Base-by-base conservation (phyloP, 2,888 invertebrate species). In the Teinopalpus imperialis region DNA sequence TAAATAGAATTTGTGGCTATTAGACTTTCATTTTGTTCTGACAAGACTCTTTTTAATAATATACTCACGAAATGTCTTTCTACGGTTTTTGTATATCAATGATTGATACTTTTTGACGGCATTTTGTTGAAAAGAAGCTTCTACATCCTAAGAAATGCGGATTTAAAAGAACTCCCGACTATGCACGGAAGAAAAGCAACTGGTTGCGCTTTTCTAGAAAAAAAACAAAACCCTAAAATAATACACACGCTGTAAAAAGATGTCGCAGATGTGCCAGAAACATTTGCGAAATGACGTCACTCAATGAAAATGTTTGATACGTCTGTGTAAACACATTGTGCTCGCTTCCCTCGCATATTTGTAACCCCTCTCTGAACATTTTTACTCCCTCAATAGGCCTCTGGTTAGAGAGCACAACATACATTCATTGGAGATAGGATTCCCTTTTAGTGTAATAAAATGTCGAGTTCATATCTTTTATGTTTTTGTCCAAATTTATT, bases 261-360 rank as follows among this genome's bases (percentile, higher is more conserved):
- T 37, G 43, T 44, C 30, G 13, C 31, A 31, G 37, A 35, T 31
- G 37, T 37, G 32, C 20, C 26, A 14, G 24, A 24, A 32, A 31
- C 44, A 39, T 44, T 36, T 48, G 31, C 42, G 34, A 44, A 45
- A 48, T 44, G 42, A 44, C 26, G 23, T 44, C 44, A 44, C 37
- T 26, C 44, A 32, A 44, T 44, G 44, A 44, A 39, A 23, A 44
- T 44, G 44, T 31, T 39, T 20, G 37, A 44, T 44, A 37, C 20
- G 24, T 32, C 32, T 26, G 32, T 24, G 37, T 32, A 39, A 41
- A 41, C 18, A 42, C 32, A 42, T 42, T 42, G 42, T 42, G 32
- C 21, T 16, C 41, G 31, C 16, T 41, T 24, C 31, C 7, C 23
- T 5, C 23, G 14, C 16, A 29, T 36, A 36, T 31, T 26, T 32